Conservation (phyloP, 2,888 invertebrate genomes). For the Quadroppia sp. region DNA sequence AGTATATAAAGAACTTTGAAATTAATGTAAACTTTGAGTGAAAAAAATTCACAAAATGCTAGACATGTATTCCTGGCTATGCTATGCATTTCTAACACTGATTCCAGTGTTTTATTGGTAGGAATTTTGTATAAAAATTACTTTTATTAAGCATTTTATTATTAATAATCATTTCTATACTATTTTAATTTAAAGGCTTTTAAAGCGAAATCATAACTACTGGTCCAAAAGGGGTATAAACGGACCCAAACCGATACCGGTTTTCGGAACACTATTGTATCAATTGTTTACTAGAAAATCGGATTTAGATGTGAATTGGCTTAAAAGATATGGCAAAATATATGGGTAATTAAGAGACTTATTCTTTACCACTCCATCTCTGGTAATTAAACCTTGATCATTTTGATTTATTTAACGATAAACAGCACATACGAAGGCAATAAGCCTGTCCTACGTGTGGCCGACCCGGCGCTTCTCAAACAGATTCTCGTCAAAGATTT, state of each 20-base stretch:
- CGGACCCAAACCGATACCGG: constrained; percentile 15
- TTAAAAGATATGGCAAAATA: constrained; percentile 31
- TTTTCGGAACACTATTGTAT: background rate
- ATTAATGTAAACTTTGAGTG: too few species aligned
- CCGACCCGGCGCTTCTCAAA: constrained; percentile 37
- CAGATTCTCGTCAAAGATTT: constrained; percentile 39
- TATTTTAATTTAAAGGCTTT: too few species aligned
- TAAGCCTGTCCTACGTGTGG: constrained; percentile 12
- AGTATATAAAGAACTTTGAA: too few species aligned
- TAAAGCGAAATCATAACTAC: constrained; percentile 23
- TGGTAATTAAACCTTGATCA: too few species aligned
- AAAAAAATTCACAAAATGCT: too few species aligned
- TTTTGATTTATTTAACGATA: background rate
- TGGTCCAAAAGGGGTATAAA: constrained; percentile 35
- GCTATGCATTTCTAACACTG: too few species aligned
- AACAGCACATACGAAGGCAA: constrained; percentile 6
- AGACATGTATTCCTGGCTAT: too few species aligned
- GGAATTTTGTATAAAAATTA: too few species aligned
- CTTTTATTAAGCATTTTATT: too few species aligned
- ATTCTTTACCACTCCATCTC: background rate
- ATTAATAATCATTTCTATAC: too few species aligned
- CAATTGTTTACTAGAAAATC: background rate
- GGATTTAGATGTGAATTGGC: background rate
- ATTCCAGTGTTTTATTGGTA: too few species aligned
- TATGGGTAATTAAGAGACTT: constrained; percentile 24